These are phyloP conservation scores for Mongoloraphidia duomilia DNA, from an alignment of 2,888 invertebrate species.

Conservation along the genomic window DNA sequence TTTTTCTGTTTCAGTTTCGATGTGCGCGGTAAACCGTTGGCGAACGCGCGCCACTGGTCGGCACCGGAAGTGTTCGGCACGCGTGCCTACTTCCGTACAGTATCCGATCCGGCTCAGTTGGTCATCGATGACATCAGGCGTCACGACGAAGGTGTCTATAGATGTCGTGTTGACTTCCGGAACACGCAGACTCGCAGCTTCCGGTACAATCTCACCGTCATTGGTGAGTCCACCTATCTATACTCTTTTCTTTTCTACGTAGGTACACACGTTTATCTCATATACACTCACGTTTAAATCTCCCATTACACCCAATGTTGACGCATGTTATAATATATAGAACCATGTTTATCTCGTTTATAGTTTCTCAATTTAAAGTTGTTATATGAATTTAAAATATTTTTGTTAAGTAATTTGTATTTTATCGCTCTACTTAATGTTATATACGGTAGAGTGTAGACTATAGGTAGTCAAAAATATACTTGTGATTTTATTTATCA, in stretches of 20 bases:
- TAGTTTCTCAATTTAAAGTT: too few species aligned
- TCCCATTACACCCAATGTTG: too few species aligned
- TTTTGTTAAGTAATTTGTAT: too few species aligned
- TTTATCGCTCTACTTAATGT: too few species aligned
- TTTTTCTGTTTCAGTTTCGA: slow-evolving; percentile 54
- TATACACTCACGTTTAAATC: not conserved
- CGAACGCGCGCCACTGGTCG: slow-evolving; percentile 72
- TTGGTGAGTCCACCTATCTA: slow-evolving; percentile 48
- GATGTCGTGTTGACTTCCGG: slow-evolving; percentile 80
- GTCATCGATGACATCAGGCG: slow-evolving; percentile 71
- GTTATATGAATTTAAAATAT: too few species aligned
- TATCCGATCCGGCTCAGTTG: slow-evolving; percentile 66
- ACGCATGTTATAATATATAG: not conserved
- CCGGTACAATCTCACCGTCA: slow-evolving; percentile 78
- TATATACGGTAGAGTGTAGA: too few species aligned
- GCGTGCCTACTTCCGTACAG: slow-evolving; percentile 69
- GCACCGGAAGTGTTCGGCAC: slow-evolving; percentile 74
- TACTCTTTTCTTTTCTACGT: not conserved
- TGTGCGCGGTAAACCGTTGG: slow-evolving; percentile 67
- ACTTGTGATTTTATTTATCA: too few species aligned
- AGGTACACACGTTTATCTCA: not conserved
- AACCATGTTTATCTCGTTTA: not conserved
- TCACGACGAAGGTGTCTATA: slow-evolving; percentile 77
- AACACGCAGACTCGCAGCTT: slow-evolving; percentile 82
- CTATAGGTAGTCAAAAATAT: too few species aligned